Percentiles rank a stretch among this genome's conserved stretches.
phyloP scores from a whole-genome alignment of 2,797 vertebrate species.

The Sebastes matsubarae region DNA sequence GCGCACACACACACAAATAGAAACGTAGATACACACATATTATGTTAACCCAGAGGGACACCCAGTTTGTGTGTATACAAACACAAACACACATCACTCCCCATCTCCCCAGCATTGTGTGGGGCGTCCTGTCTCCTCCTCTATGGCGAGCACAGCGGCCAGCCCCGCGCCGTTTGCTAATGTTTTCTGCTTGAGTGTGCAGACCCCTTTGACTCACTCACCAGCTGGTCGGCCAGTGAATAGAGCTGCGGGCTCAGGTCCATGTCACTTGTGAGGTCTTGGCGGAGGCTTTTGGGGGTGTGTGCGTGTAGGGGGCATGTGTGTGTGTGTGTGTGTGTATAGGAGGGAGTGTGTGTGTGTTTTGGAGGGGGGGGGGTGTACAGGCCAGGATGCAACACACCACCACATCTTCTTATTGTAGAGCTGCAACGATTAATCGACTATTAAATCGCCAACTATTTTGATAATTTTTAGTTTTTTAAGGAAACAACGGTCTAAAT shows the following conservation, averaged over 20 bases:
- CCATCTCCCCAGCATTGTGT: conserved; percentile 55
- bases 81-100: conserved; percentile 40
- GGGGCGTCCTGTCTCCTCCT: conserved; percentile 55
- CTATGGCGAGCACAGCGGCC: conserved; percentile 62
- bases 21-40: conserved; percentile 6
- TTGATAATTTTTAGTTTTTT: too few species aligned
- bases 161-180: conserved; percentile 78
- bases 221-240: conserved; percentile 96
- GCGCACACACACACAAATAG: conserved; percentile 6
- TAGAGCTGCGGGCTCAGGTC: conserved; percentile 91
- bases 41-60: conserved; percentile 14
- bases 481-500: too few species aligned
- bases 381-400: not conserved
- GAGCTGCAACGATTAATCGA: too few species aligned
- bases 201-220: conserved; percentile 93
- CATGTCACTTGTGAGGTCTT: conserved; percentile 99
- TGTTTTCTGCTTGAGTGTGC: conserved; percentile 88
- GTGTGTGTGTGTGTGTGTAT: conserved; percentile 9
- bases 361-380: not conserved
- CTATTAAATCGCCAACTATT: too few species aligned
- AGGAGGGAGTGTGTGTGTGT: not conserved
- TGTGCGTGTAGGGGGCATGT: conserved; percentile 39
- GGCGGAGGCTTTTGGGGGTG: conserved; percentile 83
- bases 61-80: conserved; percentile 28
- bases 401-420: conserved; percentile 51